phyloP scores from a whole-genome alignment of 64 coral and sea anemone species.

The Hydrozoanthus tunicans region DNA sequence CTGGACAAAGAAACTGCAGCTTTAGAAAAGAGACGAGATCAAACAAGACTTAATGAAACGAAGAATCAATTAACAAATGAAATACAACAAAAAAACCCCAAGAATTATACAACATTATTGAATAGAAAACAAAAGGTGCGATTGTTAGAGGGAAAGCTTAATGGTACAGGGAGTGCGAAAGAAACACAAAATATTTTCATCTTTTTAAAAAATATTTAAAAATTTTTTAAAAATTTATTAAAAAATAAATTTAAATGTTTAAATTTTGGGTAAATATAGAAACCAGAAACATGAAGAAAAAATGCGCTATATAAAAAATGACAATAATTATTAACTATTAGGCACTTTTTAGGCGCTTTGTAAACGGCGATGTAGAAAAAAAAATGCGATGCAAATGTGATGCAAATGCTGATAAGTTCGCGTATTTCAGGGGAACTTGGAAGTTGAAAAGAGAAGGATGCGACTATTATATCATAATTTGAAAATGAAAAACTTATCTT shows the following conservation, averaged over 20 bases:
- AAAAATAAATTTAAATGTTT: no score
- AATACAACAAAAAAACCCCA: neutral
- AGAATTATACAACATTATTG: neutral
- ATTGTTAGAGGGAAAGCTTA: neutral
- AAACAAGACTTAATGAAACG: constrained; percentile 8
- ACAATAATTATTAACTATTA: no score
- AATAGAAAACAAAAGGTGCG: neutral
- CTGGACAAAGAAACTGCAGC: neutral
- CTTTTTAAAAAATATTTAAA: no score
- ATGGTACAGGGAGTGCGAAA: neutral
- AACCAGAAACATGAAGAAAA: no score
- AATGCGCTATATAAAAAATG: no score
- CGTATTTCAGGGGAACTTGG: constrained; percentile 15
- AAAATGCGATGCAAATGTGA: neutral
- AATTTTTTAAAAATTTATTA: no score
- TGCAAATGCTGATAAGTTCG: neutral
- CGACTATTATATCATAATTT: neutral
- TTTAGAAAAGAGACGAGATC: neutral
- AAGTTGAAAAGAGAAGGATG: constrained; percentile 10
- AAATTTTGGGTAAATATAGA: no score
- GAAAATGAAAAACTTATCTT: neutral
- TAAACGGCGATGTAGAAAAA: neutral
- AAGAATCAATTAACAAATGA: neutral
- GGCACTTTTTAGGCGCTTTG: neutral
- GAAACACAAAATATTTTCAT: constrained; percentile 11